Conservation (phyloP, 2,113 vertebrate species). For the Gila orcuttii region DNA sequence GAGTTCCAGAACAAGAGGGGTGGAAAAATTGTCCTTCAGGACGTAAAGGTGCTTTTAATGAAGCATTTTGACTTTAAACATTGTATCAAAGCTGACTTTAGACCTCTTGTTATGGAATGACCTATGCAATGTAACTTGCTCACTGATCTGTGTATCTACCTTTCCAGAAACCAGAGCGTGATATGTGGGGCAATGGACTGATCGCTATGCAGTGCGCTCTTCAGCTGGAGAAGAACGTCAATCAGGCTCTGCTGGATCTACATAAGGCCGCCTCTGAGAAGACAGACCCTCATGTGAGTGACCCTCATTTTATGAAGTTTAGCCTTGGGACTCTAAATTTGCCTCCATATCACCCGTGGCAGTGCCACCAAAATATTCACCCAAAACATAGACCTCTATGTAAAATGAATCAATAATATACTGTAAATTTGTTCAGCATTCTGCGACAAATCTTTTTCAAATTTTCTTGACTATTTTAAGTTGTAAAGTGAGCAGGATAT, state of each 20-base stretch:
- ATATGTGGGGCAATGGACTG: constrained; percentile 80
- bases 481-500: too few relatives aligned
- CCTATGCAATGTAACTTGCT: neutral
- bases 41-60: constrained; percentile 74
- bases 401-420: too few relatives aligned
- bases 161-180: constrained; percentile 72
- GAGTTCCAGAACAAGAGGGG: constrained; percentile 84
- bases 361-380: too few relatives aligned
- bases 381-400: too few relatives aligned
- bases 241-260: constrained; percentile 83
- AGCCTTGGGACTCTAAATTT: neutral
- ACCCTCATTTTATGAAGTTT: too few relatives aligned
- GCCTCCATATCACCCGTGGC: too few relatives aligned
- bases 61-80: too few relatives aligned
- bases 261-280: constrained; percentile 75
- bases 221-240: constrained; percentile 83
- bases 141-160: neutral
- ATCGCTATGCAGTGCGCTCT: constrained; percentile 81
- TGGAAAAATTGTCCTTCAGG: constrained; percentile 80
- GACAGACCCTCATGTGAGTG: constrained; percentile 79
- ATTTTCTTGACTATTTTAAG: too few relatives aligned
- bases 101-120: neutral
- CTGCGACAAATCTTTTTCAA: too few relatives aligned
- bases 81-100: too few relatives aligned
- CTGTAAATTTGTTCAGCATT: too few relatives aligned